Conservation (phyloP, 2,113 vertebrate genomes). For the Herpailurus yagouaroundi region DNA sequence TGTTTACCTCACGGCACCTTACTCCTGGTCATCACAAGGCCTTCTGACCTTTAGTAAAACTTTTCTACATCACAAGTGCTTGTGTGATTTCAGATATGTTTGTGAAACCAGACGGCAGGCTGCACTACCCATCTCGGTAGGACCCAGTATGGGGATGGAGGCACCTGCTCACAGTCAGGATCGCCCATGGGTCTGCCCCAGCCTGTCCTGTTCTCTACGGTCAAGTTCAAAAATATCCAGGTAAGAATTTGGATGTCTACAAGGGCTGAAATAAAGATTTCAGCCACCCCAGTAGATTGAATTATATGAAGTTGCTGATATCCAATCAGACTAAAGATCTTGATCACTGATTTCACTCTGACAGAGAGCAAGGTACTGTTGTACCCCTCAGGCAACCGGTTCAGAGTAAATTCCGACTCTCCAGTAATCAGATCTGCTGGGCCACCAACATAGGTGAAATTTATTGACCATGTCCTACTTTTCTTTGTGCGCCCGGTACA, state of each 20-base stretch:
- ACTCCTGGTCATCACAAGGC: not conserved
- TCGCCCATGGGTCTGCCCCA: not conserved
- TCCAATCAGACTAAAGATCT: not conserved
- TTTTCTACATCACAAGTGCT: not conserved
- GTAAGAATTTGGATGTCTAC: not conserved
- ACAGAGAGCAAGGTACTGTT: not conserved
- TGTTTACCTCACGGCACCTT: not conserved
- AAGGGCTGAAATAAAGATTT: not conserved
- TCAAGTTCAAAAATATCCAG: not conserved
- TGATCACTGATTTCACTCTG: not conserved
- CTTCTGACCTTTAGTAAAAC: not conserved
- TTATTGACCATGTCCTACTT: not conserved
- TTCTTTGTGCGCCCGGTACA: not conserved
- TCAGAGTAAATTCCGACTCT: not conserved
- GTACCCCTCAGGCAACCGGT: not conserved
- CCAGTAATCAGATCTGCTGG: not conserved
- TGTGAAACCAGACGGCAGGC: not conserved
- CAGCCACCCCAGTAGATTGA: not conserved
- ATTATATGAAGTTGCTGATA: not conserved
- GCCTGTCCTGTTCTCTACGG: not conserved
- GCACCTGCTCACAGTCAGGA: not conserved
- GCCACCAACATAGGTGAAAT: not conserved
- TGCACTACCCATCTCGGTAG: not conserved
- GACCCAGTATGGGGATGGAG: fast-evolving
- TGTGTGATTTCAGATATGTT: not conserved